phyloP scores from a whole-genome alignment of 2,888 invertebrate genomes.

The Leptothorax acervorum region DNA sequence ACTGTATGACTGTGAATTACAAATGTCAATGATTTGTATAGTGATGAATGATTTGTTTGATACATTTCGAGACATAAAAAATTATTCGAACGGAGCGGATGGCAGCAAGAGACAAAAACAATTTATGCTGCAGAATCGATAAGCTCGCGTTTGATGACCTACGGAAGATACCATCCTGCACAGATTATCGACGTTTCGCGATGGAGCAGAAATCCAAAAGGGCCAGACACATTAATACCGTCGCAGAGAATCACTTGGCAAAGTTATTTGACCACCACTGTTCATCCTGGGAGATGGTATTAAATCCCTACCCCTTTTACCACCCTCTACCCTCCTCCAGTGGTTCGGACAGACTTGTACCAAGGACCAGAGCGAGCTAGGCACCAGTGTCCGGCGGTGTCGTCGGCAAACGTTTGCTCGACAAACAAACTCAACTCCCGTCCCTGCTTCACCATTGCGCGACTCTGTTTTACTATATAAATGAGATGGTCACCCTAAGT shows the following conservation, averaged over 20 bases:
- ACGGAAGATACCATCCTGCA: constrained; percentile 54
- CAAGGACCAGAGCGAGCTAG: constrained; percentile 80
- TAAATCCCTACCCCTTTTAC: constrained; percentile 79
- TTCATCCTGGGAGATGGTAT: constrained; percentile 84
- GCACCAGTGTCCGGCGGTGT: constrained; percentile 85
- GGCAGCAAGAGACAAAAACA: constrained; percentile 7
- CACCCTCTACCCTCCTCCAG: constrained; percentile 71
- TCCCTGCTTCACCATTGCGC: constrained; percentile 75
- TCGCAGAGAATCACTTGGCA: constrained; percentile 81
- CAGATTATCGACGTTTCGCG: constrained; percentile 74
- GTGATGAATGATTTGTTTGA: background rate
- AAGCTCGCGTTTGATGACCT: constrained; percentile 40
- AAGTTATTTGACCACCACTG: constrained; percentile 85
- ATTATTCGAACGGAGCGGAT: background rate
- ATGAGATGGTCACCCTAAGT: constrained; percentile 81
- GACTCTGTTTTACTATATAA: constrained; percentile 82
- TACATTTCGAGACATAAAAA: constrained; percentile 1
- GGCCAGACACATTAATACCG: constrained; percentile 79
- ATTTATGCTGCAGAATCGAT: constrained; percentile 43
- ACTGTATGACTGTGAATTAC: background rate
- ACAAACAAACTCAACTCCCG: constrained; percentile 84
- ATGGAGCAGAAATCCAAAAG: constrained; percentile 73
- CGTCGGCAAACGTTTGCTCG: constrained; percentile 85
- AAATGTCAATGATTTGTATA: background rate
- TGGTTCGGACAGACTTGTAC: constrained; percentile 83